Base-by-base conservation (phyloP, 2,888 invertebrate genomes). In the Galerucella calmariensis region DNA sequence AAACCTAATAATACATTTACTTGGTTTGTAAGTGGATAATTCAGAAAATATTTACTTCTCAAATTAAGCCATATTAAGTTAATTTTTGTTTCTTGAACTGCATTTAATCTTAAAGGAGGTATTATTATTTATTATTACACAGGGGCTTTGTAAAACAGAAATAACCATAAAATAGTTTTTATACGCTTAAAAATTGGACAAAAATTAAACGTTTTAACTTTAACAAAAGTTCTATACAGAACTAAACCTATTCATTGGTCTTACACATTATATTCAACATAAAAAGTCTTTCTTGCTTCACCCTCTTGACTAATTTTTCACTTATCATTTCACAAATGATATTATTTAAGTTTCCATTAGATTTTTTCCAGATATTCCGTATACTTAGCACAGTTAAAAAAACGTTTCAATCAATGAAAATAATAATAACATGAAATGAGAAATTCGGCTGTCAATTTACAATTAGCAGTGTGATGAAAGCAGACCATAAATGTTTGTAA, bases 21-120 rank as follows among this genome's bases (percentile, higher is more conserved):
- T 69, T 16, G 12, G n/a, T 69, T 61, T 56, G 20, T 69, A 69
- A 69, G 69, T 69, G 69, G 69, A 69, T 61, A 59, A 69, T 61
- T 24, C 68, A 46, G 35, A 11, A 44, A 41, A 14, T 68, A 35
- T 59, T 59, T 58, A 58, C 58, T 68, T 2, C 68, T 59, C 24
- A 68, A 46, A 65, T 65, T 65, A 20, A 65, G 10, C 20, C 44
- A 44, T 9, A 62, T 62, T 41, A 62, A 5, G 62, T 35, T 62
- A 2, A 59, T 56, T 56, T 16, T 56, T 10, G 46, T 44, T 11
- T 41, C 9, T 41, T 44, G 63, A 44, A 44, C 63, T 62, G 11
- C 14, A 35, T 62, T 14, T 35, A 11, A 35, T 61, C 8, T 41
- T 41, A 46, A 44, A 63, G 4, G 24, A 41, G 41, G 16, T 16